Conservation (phyloP, 2,888 invertebrate genomes). For the Prostheceraeus crozeri region DNA sequence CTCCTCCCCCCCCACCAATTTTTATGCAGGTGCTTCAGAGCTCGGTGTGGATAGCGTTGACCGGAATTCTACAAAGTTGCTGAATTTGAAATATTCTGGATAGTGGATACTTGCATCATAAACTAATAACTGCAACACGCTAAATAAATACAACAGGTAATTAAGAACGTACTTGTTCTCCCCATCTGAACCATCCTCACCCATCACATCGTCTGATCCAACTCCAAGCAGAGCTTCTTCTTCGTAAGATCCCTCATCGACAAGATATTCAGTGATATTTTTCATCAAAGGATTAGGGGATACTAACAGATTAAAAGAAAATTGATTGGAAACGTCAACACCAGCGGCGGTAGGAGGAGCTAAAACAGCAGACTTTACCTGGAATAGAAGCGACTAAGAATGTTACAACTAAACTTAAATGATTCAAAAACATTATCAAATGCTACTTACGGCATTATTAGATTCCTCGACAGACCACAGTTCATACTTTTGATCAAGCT, state of each 20-base stretch:
- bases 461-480: conserved; percentile 65
- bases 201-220: no score
- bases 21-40: no score
- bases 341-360: neutral
- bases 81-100: no score
- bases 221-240: conserved; percentile 76
- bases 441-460: neutral
- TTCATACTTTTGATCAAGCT: conserved; percentile 74
- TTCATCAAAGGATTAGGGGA: conserved; percentile 76
- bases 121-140: no score
- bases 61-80: no score
- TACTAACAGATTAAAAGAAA: conserved; percentile 52
- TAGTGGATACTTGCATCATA: no score
- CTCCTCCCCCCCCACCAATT: no score
- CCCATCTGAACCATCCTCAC: no score
- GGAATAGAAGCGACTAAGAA: no score
- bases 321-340: conserved; percentile 34
- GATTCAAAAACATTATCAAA: neutral
- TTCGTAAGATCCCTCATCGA: conserved; percentile 95
- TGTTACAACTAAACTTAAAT: neutral
- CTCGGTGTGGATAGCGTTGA: no score
- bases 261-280: conserved; percentile 91
- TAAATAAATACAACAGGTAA: no score
- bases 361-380: neutral
- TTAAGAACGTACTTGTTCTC: no score